Evolutionary conservation across 2,113 vertebrate species (phyloP).

Genomic region (Camelus dromedarius): DNA sequence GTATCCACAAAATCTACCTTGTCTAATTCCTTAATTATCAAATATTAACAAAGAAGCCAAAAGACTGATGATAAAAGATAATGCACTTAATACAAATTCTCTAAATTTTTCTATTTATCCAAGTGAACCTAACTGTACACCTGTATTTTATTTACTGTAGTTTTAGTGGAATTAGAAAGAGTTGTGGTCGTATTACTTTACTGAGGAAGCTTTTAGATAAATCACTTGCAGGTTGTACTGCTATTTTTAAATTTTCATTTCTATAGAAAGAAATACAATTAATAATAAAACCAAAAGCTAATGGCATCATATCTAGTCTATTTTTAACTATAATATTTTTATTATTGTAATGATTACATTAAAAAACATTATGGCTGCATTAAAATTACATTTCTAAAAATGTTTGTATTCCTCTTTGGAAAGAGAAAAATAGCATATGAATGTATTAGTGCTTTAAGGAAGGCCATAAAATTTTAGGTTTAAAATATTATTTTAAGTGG

Average conservation of each 20-base stretch:
- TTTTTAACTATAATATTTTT: neutral
- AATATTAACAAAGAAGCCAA: neutral
- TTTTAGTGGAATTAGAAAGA: neutral
- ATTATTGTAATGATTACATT: neutral
- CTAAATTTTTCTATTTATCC: neutral
- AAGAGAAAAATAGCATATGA: neutral
- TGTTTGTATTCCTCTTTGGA: neutral
- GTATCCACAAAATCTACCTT: neutral
- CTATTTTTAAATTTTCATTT: constrained; percentile 27
- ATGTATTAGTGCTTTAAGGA: neutral
- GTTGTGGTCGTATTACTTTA: neutral
- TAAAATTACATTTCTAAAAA: constrained; percentile 18
- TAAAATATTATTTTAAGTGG: neutral
- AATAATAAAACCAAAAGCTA: constrained; percentile 3
- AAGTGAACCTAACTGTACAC: neutral
- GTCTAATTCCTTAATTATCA: neutral
- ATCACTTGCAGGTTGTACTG: neutral
- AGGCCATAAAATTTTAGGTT: neutral
- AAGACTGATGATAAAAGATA: neutral
- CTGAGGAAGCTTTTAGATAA: neutral
- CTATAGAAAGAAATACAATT: constrained; percentile 10
- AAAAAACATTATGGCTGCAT: neutral
- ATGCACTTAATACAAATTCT: neutral
- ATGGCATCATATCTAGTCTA: neutral
- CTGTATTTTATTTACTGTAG: neutral